Conservation (phyloP, 2,113 vertebrate genomes). For the Prietella phreatophila region DNA sequence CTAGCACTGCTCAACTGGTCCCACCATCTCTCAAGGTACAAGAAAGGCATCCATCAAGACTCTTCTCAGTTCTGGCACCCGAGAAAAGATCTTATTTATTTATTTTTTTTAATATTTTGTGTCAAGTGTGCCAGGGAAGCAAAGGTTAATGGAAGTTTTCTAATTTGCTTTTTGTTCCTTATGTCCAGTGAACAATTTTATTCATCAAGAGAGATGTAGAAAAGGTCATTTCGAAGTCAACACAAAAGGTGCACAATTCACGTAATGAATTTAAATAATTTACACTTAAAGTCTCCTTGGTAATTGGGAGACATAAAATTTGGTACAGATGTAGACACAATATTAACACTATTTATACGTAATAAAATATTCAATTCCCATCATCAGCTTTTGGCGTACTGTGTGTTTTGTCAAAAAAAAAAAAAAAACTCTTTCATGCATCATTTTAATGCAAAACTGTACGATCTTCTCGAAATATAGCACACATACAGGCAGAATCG, state of each 20-base stretch:
- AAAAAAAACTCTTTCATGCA: not conserved
- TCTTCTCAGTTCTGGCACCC: too few relatives aligned
- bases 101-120: not conserved
- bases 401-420: not conserved
- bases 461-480: not conserved
- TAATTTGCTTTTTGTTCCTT: constrained; percentile 29
- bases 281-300: not conserved
- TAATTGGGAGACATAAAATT: not conserved
- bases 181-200: constrained; percentile 7
- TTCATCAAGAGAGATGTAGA: not conserved
- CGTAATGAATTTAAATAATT: not conserved
- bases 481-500: not conserved
- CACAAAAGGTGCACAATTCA: not conserved
- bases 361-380: not conserved
- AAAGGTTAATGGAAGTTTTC: constrained; percentile 53
- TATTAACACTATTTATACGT: not conserved
- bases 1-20: too few relatives aligned
- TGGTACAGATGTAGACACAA: not conserved
- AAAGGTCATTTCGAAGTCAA: not conserved
- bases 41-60: too few relatives aligned
- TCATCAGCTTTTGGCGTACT: not conserved
- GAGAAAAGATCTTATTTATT: constrained; percentile 26
- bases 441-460: not conserved
- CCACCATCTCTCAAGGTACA: too few relatives aligned
- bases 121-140: constrained; percentile 30